Base-by-base conservation (phyloP, 2,113 vertebrate genomes). In the Kryptolebias marmoratus region DNA sequence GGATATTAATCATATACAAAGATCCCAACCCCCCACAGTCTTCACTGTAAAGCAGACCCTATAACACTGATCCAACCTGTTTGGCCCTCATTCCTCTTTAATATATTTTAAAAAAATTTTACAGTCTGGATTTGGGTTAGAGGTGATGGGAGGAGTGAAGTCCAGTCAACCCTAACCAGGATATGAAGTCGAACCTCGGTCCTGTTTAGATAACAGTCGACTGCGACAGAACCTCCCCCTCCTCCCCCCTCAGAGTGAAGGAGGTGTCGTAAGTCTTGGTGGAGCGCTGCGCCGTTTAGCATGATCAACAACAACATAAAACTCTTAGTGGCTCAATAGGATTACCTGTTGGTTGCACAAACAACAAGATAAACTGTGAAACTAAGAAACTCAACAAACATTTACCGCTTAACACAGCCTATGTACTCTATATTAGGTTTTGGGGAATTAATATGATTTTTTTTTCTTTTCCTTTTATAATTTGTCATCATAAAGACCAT, bases 281-380 rank as follows among this genome's bases (percentile, higher is more conserved):
- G 2, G 13, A 28, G 71, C 30, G 56, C 22, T 28, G 27, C 54
- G 47, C 73, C 10, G 67, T 59, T 64, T 32, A 82, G 80, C 14
- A 4, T 80, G 76, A 79, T 76, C 64, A 67, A 42, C 79, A 56
- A 81, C 75, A 82, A 86, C 62, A 69, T 85, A 83, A 89, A 84
- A 68, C 87, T 88, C 80, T 92, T 77, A 88, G 63, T 1, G 53
- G 50, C 52, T 42, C 64, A 85, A 90, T 83, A 78, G 86, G 90
- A 91, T 92, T 91, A 90, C 83, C 80, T 84, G 73, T 42, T 68
- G 73, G 68, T 83, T 65, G 52, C 75, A 83, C 80, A 90, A 93
- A 90, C 87, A 90, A 88, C 81, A 84, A 88, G 83, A 87, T 89
- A 83, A 90, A 82, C 65, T 66, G 39, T 57, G 75, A 55, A 85